Conservation (phyloP, 2,888 invertebrate species). For the Baronia brevicornis region DNA sequence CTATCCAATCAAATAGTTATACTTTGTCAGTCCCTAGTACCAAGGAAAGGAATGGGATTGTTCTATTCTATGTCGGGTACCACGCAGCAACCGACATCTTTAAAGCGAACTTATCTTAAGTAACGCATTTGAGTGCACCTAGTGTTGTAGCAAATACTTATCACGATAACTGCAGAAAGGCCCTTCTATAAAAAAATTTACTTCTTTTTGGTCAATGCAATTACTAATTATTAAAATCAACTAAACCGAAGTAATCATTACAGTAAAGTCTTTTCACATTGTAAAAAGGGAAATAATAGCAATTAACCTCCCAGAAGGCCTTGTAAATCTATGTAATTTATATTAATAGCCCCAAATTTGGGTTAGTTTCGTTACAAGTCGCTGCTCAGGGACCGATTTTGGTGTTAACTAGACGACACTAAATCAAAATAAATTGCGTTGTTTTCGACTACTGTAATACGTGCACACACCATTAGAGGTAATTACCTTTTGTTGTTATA, state of each 20-base stretch:
- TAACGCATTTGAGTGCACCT: too few species aligned
- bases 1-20: too few species aligned
- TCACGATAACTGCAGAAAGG: too few species aligned
- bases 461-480: slow-evolving; percentile 13
- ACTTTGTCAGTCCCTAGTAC: too few species aligned
- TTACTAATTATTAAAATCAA: too few species aligned
- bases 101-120: too few species aligned
- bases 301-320: slow-evolving; percentile 58
- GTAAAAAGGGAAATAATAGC: slow-evolving; percentile 48
- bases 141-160: too few species aligned
- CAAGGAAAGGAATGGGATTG: too few species aligned
- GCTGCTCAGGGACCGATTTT: slow-evolving; percentile 56
- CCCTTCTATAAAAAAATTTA: too few species aligned
- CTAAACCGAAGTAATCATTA: slow-evolving; percentile 35
- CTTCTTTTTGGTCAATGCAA: too few species aligned
- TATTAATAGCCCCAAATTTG: slow-evolving; percentile 64
- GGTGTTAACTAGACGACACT: slow-evolving; percentile 43
- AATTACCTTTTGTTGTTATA: slow-evolving; percentile 21
- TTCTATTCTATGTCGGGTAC: too few species aligned
- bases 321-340: slow-evolving; percentile 69
- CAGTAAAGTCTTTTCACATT: slow-evolving; percentile 44
- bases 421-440: slow-evolving; percentile 41
- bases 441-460: slow-evolving; percentile 23
- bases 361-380: slow-evolving; percentile 57
- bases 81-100: too few species aligned